Conservation (phyloP, 2,797 vertebrate genomes). For the Microctenopoma stevenorrisi region DNA sequence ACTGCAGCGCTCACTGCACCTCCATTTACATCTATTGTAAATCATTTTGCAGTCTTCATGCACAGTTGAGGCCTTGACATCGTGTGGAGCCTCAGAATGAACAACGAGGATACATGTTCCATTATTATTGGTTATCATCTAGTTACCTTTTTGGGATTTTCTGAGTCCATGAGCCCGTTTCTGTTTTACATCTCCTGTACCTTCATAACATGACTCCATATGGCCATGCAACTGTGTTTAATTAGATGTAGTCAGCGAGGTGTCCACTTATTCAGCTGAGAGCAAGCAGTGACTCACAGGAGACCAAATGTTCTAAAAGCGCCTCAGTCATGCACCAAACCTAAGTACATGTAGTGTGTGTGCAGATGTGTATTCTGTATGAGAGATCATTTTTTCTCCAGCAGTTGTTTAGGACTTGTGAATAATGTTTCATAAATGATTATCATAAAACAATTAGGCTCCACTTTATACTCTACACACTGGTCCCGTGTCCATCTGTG, state of each 20-base stretch:
- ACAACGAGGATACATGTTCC: background rate
- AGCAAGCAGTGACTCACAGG: conserved; percentile 52
- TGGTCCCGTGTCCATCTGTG: background rate
- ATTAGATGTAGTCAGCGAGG: conserved; percentile 37
- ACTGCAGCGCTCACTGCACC: background rate
- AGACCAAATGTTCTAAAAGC: conserved; percentile 35
- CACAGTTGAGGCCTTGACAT: background rate
- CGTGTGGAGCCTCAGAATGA: background rate
- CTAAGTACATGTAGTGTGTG: background rate
- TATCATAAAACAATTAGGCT: no score
- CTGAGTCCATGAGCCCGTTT: no score
- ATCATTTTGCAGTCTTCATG: background rate
- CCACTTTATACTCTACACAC: no score
- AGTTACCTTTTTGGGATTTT: no score
- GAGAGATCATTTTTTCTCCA: background rate
- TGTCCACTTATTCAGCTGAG: conserved; percentile 43
- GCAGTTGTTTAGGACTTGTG: no score
- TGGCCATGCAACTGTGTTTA: conserved; percentile 20
- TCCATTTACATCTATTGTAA: background rate
- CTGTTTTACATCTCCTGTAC: conserved; percentile 18
- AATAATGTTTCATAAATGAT: no score
- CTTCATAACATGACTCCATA: conserved; percentile 34
- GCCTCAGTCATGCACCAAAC: conserved; percentile 2
- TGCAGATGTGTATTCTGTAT: background rate
- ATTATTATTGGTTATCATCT: no score